Evolutionary conservation across 2,113 vertebrate species (phyloP).

Genomic region (Oreochromis tanganicae): DNA sequence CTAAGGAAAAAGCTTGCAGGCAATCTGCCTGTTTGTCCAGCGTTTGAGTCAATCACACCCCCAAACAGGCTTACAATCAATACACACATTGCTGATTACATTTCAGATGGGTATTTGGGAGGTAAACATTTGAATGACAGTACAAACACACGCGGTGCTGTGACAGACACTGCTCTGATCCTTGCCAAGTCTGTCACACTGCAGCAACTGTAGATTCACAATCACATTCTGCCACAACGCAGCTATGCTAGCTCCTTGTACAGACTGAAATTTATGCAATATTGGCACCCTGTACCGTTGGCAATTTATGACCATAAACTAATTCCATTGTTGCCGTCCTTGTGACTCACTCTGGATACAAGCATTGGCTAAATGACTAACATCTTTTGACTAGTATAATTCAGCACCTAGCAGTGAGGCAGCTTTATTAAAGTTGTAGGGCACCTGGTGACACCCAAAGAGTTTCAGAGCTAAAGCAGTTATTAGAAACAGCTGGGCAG

Average conservation of each 20-base stretch:
- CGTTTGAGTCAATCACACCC: constrained; percentile 31
- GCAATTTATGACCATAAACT: constrained; percentile 1
- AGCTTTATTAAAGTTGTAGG: constrained; percentile 16
- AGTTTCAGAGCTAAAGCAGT: constrained; percentile 9
- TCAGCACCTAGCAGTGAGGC: constrained; percentile 22
- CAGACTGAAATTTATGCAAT: background rate
- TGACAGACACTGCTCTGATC: constrained; percentile 11
- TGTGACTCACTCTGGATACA: background rate
- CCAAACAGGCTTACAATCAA: constrained; percentile 39
- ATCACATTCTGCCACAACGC: background rate
- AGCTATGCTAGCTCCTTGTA: background rate
- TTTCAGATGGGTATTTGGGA: constrained; percentile 50
- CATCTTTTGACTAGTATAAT: background rate
- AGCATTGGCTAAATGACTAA: background rate
- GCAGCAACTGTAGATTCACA: constrained; percentile 6
- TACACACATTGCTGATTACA: constrained; percentile 53
- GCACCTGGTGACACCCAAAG: constrained; percentile 18
- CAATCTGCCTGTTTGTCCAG: constrained; percentile 40
- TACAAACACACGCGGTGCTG: constrained; percentile 31
- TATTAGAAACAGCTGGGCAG: constrained; percentile 51
- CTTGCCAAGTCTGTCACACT: constrained; percentile 16
- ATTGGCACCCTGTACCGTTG: background rate
- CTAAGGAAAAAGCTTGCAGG: background rate
- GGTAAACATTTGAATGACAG: constrained; percentile 60
- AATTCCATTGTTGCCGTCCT: background rate